Base-by-base conservation (phyloP, 1,140 invertebrate genomes). In the Drosophila ogumai region DNA sequence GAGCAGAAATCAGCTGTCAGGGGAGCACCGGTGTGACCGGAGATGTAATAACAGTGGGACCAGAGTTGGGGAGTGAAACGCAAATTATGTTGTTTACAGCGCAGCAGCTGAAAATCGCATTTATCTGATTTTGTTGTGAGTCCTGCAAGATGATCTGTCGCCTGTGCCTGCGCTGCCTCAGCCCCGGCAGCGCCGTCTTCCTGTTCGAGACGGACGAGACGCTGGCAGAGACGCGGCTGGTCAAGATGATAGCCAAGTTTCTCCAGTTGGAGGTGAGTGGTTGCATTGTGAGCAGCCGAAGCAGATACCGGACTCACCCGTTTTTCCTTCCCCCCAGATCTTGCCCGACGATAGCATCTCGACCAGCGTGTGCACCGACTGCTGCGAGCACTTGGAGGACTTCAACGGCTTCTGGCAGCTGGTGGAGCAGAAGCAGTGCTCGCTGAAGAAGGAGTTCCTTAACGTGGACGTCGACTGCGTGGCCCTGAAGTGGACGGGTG, bases 141-240 rank as follows among this genome's bases (percentile, higher is more conserved):
- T 54, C 96, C 97, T 92, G 96, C 96, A 68, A 97, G 12, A 91
- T 91, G 88, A 88, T 91, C 55, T 91, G 88, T 73, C 88, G 88
- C 59, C 73, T 91, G 71, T 91, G 88, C 77, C 74, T 91, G 73
- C 82, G 72, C 46, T 74, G 65, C 65, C 77, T 91, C 50, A 88
- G 79, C 67, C 75, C 71, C 63, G 82, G 81, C 47, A 79, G 68
- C 67, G 82, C 81, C 19, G 88, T 91, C 44, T 91, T 82, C 15
- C 66, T 91, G 10, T 91, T 91, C 54, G 80, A 91, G 25, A 88
- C 81, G 17, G 61, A 85, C 56, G 82, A 88, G 36, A 79, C 88
- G 15, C 59, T 87, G 36, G 78, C 82, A 28, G 88, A 91, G 55
- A 81, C 88, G 10, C 65, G 75, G n/a, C 65, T 91, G 55, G 82